Base-by-base conservation (phyloP, 1,140 invertebrate genomes). In the Drosophila sulfurigaster region DNA sequence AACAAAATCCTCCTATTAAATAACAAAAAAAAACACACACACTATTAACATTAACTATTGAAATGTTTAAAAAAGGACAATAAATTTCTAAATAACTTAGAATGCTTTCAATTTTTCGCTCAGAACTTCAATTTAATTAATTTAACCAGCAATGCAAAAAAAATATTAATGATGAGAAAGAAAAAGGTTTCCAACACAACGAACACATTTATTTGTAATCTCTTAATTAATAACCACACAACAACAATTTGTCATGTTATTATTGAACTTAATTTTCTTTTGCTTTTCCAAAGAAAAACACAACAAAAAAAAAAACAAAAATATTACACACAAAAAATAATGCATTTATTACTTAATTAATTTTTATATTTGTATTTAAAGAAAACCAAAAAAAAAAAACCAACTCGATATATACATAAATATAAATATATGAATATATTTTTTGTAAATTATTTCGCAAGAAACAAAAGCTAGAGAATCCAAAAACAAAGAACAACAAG, bases 121-220 rank as follows among this genome's bases (percentile, higher is more conserved):
- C 62, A 56, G 10, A 73, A 58, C 58, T 72, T 30, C 62, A 73
- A 49, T 80, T 80, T 66, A 73, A 67, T 78, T 85, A 43, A 43
- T 77, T 78, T 83, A 76, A 43, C 30, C 62, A 16, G 54, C 46
- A 49, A 49, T 49, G 35, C n/a, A 49, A 69, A 45, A 51, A 62
- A 38, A 38, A 8, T 10, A 41, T 35, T 10, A 52, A 51, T 48
- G 60, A 66, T 45, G 43, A 60, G 25, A 66, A 45, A 16, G n/a
- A 52, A 74, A 85, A 92, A 92, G 91, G 91, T 92, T 92, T 92
- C 91, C 91, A 75, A 68, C 76, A 92, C 91, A 92, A 92, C 91
- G 91, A 92, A 92, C 35, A 91, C 35, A 90, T 80, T 86, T 48
- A 76, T 90, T 90, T 89, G 51, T 71, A 76, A 80, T 59, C 51